phyloP scores from a whole-genome alignment of 2,797 vertebrate genomes.

The Poecile montanus region DNA sequence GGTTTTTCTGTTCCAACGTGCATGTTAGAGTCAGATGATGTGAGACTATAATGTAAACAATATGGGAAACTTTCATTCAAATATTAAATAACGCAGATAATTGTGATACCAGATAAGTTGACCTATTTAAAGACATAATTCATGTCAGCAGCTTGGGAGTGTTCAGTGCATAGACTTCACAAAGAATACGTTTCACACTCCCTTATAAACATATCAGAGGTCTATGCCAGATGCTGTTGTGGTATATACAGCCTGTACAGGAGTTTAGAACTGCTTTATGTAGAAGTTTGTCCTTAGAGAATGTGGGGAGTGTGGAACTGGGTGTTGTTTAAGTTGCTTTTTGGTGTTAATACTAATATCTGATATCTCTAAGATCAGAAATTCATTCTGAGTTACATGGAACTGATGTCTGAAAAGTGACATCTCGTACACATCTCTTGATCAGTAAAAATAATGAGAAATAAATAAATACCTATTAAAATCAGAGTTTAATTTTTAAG shows the following conservation, averaged over 20 bases:
- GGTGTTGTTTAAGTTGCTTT: background rate
- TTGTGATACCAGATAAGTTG: background rate
- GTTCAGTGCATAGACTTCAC: background rate
- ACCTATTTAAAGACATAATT: background rate
- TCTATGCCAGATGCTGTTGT: background rate
- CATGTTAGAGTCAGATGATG: background rate
- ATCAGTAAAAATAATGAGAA: background rate
- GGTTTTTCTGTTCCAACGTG: slow-evolving; percentile 5
- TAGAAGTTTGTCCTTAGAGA: background rate
- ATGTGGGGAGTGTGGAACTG: accelerated
- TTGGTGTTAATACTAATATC: background rate
- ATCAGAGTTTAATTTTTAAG: background rate
- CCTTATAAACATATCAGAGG: background rate
- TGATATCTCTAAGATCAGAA: background rate
- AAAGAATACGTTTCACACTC: background rate
- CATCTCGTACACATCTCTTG: background rate
- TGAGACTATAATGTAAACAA: background rate
- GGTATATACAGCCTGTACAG: background rate
- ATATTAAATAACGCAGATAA: background rate
- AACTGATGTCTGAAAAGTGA: background rate
- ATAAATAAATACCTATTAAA: background rate
- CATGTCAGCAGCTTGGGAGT: background rate
- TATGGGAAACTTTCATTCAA: background rate
- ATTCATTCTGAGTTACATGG: background rate
- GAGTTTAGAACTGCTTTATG: background rate